Evolutionary conservation across 2,888 invertebrate genomes (phyloP).

Genomic region (Eretmocerus hayati): DNA sequence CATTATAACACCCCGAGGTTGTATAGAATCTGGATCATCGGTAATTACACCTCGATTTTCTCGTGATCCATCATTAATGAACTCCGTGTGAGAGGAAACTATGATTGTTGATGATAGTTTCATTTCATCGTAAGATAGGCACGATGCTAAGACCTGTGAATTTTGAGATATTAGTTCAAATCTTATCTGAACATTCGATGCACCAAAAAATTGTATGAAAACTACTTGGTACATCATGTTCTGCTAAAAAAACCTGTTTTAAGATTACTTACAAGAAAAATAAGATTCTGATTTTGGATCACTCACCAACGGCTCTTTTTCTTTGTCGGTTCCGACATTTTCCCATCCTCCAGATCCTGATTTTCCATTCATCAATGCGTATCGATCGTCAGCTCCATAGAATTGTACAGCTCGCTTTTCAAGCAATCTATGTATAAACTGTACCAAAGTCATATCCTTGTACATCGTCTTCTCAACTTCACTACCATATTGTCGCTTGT

Average conservation of each 20-base stretch:
- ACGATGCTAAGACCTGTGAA: constrained; percentile 48
- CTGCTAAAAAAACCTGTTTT: no score
- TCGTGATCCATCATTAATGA: constrained; percentile 56
- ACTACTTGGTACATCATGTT: no score
- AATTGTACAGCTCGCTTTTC: constrained; percentile 54
- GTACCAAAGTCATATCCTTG: constrained; percentile 52
- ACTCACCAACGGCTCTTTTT: constrained; percentile 49
- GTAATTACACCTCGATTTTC: constrained; percentile 50
- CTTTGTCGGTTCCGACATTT: constrained; percentile 52
- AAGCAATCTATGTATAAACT: constrained; percentile 54
- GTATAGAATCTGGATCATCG: constrained; percentile 46
- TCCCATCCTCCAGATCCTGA: constrained; percentile 54
- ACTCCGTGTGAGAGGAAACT: constrained; percentile 55
- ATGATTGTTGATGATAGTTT: constrained; percentile 56
- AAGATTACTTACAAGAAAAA: no score
- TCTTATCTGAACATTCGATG: no score
- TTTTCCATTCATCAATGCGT: constrained; percentile 49
- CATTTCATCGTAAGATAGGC: constrained; percentile 60
- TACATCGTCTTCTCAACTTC: constrained; percentile 52
- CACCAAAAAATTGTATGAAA: no score
- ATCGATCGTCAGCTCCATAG: constrained; percentile 48
- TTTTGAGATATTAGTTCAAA: no score
- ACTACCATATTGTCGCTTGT: constrained; percentile 52
- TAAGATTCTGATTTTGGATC: no score
- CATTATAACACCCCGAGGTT: constrained; percentile 50